phyloP scores from a whole-genome alignment of 2,888 invertebrate genomes.

The Ophraella communa region DNA sequence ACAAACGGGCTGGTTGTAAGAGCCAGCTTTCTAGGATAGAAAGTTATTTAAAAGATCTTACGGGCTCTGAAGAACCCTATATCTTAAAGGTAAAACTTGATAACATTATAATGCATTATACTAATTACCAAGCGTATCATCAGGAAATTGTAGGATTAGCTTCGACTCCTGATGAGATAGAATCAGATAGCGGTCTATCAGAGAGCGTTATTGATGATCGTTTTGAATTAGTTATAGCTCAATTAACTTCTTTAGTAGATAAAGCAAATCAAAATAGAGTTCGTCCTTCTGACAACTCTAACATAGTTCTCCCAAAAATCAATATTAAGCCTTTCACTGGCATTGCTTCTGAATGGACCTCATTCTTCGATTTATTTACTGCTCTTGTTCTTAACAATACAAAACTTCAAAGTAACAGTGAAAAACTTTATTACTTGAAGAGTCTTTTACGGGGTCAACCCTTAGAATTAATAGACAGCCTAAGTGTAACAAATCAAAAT shows the following conservation, averaged over 20 bases:
- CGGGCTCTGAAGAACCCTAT: background rate
- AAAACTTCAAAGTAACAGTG: background rate
- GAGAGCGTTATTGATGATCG: background rate
- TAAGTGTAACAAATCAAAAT: slow-evolving; percentile 8
- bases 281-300: background rate
- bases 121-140: background rate
- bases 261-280: background rate
- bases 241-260: background rate
- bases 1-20: background rate
- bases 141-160: background rate
- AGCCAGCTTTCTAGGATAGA: slow-evolving; percentile 1
- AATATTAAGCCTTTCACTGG: slow-evolving; percentile 2
- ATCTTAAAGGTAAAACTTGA: background rate
- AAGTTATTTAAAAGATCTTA: background rate
- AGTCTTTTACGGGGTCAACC: slow-evolving; percentile 1
- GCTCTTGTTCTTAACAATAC: background rate
- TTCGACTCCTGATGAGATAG: background rate
- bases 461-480: background rate
- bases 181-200: background rate
- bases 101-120: background rate
- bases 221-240: slow-evolving; percentile 4
- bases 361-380: slow-evolving; percentile 5
- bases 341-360: background rate
- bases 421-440: slow-evolving; percentile 8
- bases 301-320: slow-evolving; percentile 2